Conservation (phyloP, 2,113 vertebrate species). For the Peromyscus maniculatus region DNA sequence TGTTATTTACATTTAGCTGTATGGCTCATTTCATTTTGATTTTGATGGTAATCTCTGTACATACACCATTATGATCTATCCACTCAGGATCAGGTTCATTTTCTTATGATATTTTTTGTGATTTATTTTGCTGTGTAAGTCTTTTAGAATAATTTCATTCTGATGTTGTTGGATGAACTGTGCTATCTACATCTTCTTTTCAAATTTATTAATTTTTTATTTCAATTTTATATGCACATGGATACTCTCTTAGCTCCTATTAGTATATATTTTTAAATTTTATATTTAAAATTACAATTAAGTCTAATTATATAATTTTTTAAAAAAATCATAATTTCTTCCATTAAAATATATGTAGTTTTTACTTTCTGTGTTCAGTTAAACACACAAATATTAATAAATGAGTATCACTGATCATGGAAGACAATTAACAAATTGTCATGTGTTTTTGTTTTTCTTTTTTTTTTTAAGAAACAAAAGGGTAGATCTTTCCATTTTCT, state of each 20-base stretch:
- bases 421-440: not conserved
- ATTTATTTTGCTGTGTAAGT: not conserved
- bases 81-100: not conserved
- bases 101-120: not conserved
- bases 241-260: not conserved
- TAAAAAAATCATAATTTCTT: not conserved
- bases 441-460: too few relatives aligned
- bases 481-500: too few relatives aligned
- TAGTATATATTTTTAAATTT: not conserved
- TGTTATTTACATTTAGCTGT: not conserved
- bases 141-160: not conserved
- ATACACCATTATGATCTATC: not conserved
- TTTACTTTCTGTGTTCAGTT: not conserved
- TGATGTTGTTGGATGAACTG: not conserved
- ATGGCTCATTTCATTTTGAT: not conserved
- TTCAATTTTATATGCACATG: not conserved
- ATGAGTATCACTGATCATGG: not conserved
- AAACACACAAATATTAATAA: not conserved
- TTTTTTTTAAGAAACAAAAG: too few relatives aligned
- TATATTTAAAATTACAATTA: not conserved
- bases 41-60: not conserved
- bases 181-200: not conserved
- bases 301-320: not conserved
- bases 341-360: not conserved
- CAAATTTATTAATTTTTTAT: not conserved